A percentile compares a stretch with the other conserved stretches of the same genome.
Conservation (phyloP, 2,888 invertebrate genomes). For the Acronicta aceris region DNA sequence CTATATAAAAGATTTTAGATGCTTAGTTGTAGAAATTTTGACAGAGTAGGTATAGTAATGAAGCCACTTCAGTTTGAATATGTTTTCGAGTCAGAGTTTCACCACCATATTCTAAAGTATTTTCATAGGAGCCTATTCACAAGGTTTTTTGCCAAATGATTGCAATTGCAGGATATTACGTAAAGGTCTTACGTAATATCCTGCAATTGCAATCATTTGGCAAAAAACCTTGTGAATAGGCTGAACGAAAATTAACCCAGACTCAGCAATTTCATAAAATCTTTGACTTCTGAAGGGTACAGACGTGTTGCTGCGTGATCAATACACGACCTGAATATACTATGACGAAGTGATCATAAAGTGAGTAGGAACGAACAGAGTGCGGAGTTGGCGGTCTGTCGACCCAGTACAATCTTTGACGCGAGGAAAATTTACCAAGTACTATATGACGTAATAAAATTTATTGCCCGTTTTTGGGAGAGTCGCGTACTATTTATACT, state of each 20-base stretch:
- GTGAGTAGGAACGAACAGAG: constrained; percentile 16
- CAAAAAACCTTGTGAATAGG: not conserved
- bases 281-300: constrained; percentile 29
- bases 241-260: constrained; percentile 13
- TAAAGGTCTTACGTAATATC: no score
- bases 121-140: not conserved
- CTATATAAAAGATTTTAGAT: no score
- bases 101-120: no score
- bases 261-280: constrained; percentile 37
- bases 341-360: constrained; percentile 19
- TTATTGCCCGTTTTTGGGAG: no score
- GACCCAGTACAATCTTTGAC: constrained; percentile 14
- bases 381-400: constrained; percentile 29
- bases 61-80: no score
- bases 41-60: no score
- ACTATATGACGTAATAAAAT: constrained; percentile 26
- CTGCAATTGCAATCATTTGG: no score
- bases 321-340: constrained; percentile 41
- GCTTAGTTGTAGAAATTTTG: no score
- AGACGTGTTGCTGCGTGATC: constrained; percentile 40
- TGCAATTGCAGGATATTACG: no score
- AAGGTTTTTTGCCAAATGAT: no score
- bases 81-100: no score
- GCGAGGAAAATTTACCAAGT: constrained; percentile 38
- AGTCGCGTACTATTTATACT: no score